Evolutionary conservation across 2,797 vertebrate genomes (phyloP).

Genomic region (Myiotriccus ornatus): DNA sequence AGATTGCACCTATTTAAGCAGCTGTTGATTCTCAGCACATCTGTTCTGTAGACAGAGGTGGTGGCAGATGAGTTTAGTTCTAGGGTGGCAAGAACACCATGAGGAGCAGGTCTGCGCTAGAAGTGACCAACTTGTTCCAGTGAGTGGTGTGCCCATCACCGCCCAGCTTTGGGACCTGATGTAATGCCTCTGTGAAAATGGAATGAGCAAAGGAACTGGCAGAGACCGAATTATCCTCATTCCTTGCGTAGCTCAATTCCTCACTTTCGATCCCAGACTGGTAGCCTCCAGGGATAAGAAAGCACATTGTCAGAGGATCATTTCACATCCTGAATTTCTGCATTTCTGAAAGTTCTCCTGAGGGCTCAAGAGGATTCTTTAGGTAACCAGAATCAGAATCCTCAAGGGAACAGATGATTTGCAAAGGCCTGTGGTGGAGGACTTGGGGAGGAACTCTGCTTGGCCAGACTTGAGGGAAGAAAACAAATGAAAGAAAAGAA

Average conservation of each 20-base stretch:
- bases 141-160: accelerated
- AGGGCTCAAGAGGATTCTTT: neutral
- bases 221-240: neutral
- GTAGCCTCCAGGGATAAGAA: neutral
- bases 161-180: neutral
- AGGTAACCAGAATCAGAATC: neutral
- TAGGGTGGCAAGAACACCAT: neutral
- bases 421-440: neutral
- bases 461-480: neutral
- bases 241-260: neutral
- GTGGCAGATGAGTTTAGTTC: neutral
- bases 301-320: neutral
- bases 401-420: neutral
- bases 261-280: neutral
- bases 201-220: neutral
- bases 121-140: neutral
- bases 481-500: neutral
- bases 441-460: neutral
- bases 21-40: neutral
- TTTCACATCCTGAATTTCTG: neutral
- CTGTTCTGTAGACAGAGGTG: neutral
- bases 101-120: neutral
- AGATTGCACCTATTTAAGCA: neutral
- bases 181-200: neutral
- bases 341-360: neutral